Conservation (phyloP, 2,888 invertebrate genomes). For the Cotesia congregata region DNA sequence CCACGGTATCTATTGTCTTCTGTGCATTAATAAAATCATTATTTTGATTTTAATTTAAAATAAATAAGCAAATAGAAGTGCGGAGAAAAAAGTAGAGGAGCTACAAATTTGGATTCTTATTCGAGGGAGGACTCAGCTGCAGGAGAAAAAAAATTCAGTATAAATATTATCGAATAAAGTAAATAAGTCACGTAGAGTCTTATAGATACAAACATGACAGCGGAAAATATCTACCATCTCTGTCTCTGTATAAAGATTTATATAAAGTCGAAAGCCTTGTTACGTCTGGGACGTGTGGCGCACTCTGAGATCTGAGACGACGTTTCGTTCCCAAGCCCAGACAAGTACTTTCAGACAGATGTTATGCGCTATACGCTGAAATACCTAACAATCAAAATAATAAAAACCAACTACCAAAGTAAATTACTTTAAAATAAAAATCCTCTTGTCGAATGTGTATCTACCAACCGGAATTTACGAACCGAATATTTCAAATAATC, state of each 20-base stretch:
- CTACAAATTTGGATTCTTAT: conserved; percentile 1
- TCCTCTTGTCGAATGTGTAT: neutral
- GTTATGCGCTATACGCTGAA: conserved; percentile 8
- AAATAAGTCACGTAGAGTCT: conserved; percentile 3
- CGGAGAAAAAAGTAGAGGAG: no score
- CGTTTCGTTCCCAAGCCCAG: conserved; percentile 24
- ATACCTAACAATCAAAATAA: conserved; percentile 27
- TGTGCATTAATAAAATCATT: neutral
- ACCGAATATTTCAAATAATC: no score
- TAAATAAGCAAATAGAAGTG: no score
- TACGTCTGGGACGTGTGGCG: conserved; percentile 48
- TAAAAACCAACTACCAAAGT: neutral
- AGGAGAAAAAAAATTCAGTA: neutral
- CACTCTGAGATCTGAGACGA: conserved; percentile 46
- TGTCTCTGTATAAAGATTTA: conserved; percentile 25
- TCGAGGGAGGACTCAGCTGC: neutral
- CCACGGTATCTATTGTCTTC: neutral
- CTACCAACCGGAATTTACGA: no score
- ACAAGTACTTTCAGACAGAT: conserved; percentile 39
- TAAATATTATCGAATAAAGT: conserved; percentile 3
- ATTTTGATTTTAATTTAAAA: no score
- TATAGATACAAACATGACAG: conserved; percentile 22
- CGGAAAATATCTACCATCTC: conserved; percentile 5
- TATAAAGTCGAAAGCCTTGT: conserved; percentile 49
- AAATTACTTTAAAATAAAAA: neutral